Evolutionary conservation across 2,113 vertebrate species (phyloP).

Genomic region (Muntiacus muntjak): DNA sequence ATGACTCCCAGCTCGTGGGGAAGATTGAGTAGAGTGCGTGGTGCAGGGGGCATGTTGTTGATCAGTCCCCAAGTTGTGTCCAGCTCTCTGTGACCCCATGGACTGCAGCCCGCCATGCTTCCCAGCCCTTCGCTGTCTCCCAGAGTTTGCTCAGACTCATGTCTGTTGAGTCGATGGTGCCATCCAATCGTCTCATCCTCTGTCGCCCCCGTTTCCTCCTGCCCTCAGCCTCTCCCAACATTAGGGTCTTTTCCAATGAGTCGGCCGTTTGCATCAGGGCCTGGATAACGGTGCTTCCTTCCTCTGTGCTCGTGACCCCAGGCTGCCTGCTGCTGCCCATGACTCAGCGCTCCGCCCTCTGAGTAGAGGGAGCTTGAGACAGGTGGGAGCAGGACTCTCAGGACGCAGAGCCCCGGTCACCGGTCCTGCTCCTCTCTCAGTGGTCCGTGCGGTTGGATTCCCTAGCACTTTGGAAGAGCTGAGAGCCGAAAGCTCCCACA

Average conservation of each 20-base stretch:
- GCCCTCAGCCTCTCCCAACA: not conserved
- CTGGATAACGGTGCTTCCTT: not conserved
- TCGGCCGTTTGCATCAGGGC: not conserved
- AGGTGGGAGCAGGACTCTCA: not conserved
- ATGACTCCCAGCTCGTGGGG: rapidly evolving
- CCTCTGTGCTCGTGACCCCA: not conserved
- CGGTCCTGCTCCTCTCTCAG: not conserved
- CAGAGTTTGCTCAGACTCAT: not conserved
- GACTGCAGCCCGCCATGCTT: not conserved
- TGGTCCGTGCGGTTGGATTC: not conserved
- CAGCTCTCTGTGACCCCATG: not conserved
- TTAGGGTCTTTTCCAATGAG: not conserved
- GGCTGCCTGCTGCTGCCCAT: rapidly evolving
- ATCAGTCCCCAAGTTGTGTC: not conserved
- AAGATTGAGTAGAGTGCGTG: not conserved
- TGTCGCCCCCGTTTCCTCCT: not conserved
- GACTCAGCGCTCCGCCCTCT: not conserved
- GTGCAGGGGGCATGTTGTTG: no score
- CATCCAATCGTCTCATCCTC: not conserved
- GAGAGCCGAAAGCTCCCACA: not conserved
- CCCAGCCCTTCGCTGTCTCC: not conserved
- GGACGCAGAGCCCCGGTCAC: not conserved
- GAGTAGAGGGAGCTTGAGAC: not conserved
- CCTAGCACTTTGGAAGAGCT: not conserved
- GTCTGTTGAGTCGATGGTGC: not conserved